Base-by-base conservation (phyloP, 1,140 invertebrate species). In the Sycophaga agraensis region DNA sequence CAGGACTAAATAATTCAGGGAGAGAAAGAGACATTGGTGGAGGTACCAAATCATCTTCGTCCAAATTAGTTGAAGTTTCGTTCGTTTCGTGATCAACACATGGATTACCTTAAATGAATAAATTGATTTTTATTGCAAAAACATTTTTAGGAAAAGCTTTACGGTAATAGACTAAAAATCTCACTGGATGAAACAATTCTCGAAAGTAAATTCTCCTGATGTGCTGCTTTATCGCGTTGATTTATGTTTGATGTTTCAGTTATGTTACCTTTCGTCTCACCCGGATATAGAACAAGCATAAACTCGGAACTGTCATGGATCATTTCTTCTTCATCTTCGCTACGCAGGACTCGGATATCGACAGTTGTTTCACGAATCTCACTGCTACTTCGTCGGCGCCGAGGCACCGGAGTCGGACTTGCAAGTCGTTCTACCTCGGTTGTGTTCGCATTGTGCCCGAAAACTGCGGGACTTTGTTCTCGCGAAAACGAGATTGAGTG, bases 1-100 rank as follows among this genome's bases (percentile, higher is more conserved):
- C 74, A 0, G 73, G 66, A 54, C 82, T 84, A 66, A 87, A 85
- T 42, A 92, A 72, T 72, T 92, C 90, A 0, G 91, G 91, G 2
- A 91, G 85, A 1, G 90, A 92, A 19, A 91, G 78, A 0, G 91
- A 93, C 56, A 92, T 84, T 1, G 89, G 90, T 1, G 90, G 90
- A 26, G 90, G 86, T 45, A 2, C 14, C 9, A 39, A 1, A 28
- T 14, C 34, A 42, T 12, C 35, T 49, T 50, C 46, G 17, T 11
- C 14, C 3, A n/a, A n/a, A n/a, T n/a, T 7, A 34, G 4, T 9
- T 35, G 17, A 21, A 31, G 28, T 31, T 31, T 31, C 28, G 28
- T 35, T 17, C 3, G 1, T 2, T 11, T 50, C 9, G 6, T 21
- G 4, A 14, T 35, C 12, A 8, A 21, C 19, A n/a, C n/a, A n/a